A percentile compares a stretch with the other conserved stretches of the same genome.
phyloP scores from a whole-genome alignment of 1,140 invertebrate genomes.

The Ceratosolen solmsi region DNA sequence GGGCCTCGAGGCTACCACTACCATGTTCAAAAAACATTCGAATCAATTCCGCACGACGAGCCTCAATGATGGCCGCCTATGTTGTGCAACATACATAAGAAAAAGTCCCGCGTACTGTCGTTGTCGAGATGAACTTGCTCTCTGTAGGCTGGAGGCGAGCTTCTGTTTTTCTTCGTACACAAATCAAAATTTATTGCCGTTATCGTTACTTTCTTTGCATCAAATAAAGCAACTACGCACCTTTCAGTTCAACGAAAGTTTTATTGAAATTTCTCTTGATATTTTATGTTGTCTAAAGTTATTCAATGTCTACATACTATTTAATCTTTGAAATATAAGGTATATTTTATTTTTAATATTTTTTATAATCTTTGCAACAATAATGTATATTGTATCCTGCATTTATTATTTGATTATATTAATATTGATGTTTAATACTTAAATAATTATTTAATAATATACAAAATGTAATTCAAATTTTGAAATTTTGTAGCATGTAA shows the following conservation, averaged over 20 bases:
- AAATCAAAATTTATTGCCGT: conserved; percentile 30
- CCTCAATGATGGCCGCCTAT: conserved; percentile 70
- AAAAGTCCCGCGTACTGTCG: conserved; percentile 27
- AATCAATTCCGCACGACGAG: conserved; percentile 68
- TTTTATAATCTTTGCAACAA: too few relatives aligned
- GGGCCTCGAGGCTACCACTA: conserved; percentile 61
- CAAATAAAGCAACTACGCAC: not conserved
- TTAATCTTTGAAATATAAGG: too few relatives aligned
- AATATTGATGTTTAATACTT: too few relatives aligned
- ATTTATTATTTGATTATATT: too few relatives aligned
- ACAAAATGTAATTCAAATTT: too few relatives aligned
- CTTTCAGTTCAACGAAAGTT: too few relatives aligned
- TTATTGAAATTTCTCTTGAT: not conserved
- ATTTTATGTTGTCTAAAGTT: not conserved
- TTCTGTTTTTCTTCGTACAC: conserved; percentile 5
- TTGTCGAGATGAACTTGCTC: not conserved
- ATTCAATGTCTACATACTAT: too few relatives aligned
- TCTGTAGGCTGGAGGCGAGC: not conserved
- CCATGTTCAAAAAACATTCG: conserved; percentile 71
- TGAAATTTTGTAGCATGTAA: too few relatives aligned
- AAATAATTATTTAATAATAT: too few relatives aligned
- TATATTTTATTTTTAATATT: too few relatives aligned
- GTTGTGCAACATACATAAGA: conserved; percentile 67
- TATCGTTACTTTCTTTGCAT: not conserved
- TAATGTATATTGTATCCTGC: too few relatives aligned